These are phyloP conservation scores for Agrotis exclamationis DNA, from an alignment of 2,888 invertebrate species.

Conservation along the genomic window DNA sequence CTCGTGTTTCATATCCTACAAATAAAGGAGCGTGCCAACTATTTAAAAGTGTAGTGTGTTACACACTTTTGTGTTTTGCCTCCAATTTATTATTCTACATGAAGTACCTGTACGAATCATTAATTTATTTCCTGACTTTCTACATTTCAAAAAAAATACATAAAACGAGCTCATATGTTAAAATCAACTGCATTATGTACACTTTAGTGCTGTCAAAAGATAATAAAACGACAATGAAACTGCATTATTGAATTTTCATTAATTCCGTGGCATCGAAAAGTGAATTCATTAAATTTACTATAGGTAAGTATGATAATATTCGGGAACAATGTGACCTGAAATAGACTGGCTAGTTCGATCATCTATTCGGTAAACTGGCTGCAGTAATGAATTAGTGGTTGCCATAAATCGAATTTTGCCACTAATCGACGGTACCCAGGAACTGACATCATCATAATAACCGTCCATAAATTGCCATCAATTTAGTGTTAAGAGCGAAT, in stretches of 20 bases:
- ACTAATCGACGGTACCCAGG: constrained; percentile 45
- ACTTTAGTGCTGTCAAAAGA: constrained; percentile 31
- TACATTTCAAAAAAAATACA: not conserved
- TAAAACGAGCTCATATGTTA: not conserved
- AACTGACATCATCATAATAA: constrained; percentile 51
- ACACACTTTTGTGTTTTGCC: not conserved
- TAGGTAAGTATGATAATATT: constrained; percentile 27
- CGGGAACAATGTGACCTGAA: constrained; percentile 12
- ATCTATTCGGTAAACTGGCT: constrained; percentile 47
- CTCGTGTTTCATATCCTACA: constrained; percentile 7
- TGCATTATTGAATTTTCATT: constrained; percentile 38
- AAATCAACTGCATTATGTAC: constrained; percentile 16
- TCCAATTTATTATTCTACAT: not conserved
- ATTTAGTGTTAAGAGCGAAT: constrained; percentile 15
- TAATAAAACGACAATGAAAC: constrained; percentile 35
- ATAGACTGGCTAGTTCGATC: constrained; percentile 44
- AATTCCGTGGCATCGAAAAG: constrained; percentile 12
- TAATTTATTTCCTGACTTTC: not conserved
- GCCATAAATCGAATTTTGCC: constrained; percentile 56
- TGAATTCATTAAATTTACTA: constrained; percentile 16
- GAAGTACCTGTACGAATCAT: not conserved
- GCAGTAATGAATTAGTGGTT: constrained; percentile 49
- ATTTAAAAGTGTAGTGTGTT: not conserved
- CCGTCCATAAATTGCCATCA: constrained; percentile 36
- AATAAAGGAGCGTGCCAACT: constrained; percentile 13